Conservation (phyloP, 2,113 vertebrate species). For the Nothoprocta pentlandii region DNA sequence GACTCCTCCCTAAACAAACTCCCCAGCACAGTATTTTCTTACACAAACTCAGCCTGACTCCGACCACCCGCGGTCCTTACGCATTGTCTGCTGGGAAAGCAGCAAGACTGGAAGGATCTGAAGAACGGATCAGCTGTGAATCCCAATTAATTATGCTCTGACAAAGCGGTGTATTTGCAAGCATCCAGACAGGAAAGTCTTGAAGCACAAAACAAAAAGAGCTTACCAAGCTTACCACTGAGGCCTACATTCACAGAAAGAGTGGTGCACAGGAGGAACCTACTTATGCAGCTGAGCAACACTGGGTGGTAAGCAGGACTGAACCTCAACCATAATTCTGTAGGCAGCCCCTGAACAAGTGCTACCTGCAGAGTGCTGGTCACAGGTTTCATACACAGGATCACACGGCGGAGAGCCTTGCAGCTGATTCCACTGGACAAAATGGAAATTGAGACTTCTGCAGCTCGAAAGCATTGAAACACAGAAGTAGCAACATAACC, state of each 20-base stretch:
- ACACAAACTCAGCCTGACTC: conserved; percentile 16
- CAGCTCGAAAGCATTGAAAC: not conserved
- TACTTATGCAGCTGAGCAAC: not conserved
- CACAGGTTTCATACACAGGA: not conserved
- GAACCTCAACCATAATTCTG: conserved; percentile 18
- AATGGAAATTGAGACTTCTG: not conserved
- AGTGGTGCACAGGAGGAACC: not conserved
- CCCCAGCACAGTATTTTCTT: not conserved
- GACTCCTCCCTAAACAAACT: conserved; percentile 43
- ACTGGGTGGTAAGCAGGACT: not conserved
- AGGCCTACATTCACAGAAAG: not conserved
- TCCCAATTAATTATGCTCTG: not conserved
- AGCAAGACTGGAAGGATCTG: conserved; percentile 45
- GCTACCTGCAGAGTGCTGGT: not conserved
- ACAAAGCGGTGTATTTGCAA: not conserved
- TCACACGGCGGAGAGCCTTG: not conserved
- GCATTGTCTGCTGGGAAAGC: conserved; percentile 22
- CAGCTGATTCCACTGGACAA: not conserved
- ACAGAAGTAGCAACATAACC: not conserved
- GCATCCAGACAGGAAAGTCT: not conserved
- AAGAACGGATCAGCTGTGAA: conserved; percentile 5
- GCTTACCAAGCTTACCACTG: not conserved
- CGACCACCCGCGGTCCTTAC: not conserved
- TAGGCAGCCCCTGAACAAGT: not conserved
- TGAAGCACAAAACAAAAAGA: not conserved